These are phyloP conservation scores for Scaptomyza graminum DNA, from an alignment of 1,140 invertebrate species.

Conservation along the genomic window DNA sequence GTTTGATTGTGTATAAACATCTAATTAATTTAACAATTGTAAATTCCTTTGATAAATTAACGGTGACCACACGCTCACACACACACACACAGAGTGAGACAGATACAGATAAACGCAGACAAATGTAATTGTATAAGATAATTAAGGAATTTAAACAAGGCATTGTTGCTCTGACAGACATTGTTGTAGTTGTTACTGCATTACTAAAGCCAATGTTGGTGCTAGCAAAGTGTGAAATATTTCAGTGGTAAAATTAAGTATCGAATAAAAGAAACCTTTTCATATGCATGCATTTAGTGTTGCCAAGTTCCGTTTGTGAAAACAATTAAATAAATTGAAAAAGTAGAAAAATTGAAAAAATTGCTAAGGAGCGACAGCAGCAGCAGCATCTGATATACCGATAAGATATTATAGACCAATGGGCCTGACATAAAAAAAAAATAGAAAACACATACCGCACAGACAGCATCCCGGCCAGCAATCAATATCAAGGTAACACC, in stretches of 20 bases:
- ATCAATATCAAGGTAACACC: conserved; percentile 41
- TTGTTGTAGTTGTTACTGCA: conserved; percentile 1
- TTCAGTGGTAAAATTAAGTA: neutral
- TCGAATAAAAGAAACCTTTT: neutral
- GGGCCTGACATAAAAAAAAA: conserved; percentile 28
- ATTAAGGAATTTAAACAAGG: too few species aligned
- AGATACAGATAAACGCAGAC: too few species aligned
- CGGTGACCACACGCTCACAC: conserved; percentile 33
- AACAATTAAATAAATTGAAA: conserved; percentile 69
- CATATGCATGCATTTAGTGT: neutral
- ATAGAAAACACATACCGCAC: conserved; percentile 13
- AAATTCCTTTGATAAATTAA: conserved; percentile 65
- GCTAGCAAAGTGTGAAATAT: neutral
- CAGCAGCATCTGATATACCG: conserved; percentile 1
- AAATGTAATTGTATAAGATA: too few species aligned
- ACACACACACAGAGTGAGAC: neutral
- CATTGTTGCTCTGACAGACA: neutral
- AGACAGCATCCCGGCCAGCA: conserved; percentile 42
- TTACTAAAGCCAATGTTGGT: conserved; percentile 22
- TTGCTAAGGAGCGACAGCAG: neutral
- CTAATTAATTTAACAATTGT: conserved; percentile 71
- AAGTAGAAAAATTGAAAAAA: neutral
- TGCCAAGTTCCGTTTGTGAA: conserved; percentile 18
- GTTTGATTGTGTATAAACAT: conserved; percentile 14
- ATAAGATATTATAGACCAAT: conserved; percentile 32